Evolutionary conservation across 2,113 vertebrate genomes (phyloP).

Genomic region (Toxotes chatareus): DNA sequence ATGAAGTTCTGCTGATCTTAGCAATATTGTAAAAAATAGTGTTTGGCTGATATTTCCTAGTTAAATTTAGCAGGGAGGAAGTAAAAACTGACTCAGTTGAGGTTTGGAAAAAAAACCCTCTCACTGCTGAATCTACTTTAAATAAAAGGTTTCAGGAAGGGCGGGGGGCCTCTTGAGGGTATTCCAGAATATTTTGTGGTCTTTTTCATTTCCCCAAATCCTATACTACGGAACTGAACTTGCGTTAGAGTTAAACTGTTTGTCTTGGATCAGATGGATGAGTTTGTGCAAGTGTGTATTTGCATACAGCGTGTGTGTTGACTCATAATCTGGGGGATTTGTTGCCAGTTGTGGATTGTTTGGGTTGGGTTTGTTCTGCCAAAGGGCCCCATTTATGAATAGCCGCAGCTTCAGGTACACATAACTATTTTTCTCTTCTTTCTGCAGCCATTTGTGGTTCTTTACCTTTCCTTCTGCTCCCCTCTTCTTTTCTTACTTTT

Average conservation of each 20-base stretch:
- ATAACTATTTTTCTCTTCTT: background rate
- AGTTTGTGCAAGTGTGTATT: conserved; percentile 44
- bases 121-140: conserved; percentile 45
- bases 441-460: background rate
- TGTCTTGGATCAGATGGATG: conserved; percentile 59
- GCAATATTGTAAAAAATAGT: background rate
- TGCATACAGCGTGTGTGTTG: conserved; percentile 23
- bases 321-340: conserved; percentile 47
- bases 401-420: conserved; percentile 63
- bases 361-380: conserved; percentile 53
- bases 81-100: conserved; percentile 32
- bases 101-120: conserved; percentile 55
- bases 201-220: conserved; percentile 69
- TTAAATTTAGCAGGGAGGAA: conserved; percentile 31
- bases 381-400: conserved; percentile 49
- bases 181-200: conserved; percentile 66
- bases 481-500: background rate
- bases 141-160: conserved; percentile 56
- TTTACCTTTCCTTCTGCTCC: background rate
- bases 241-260: conserved; percentile 52
- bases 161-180: conserved; percentile 49
- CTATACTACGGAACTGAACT: conserved; percentile 50
- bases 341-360: conserved; percentile 58
- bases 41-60: conserved; percentile 11
- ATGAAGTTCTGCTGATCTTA: background rate